phyloP scores from a whole-genome alignment of 2,797 vertebrate genomes.

The Ctenopoma multispine region DNA sequence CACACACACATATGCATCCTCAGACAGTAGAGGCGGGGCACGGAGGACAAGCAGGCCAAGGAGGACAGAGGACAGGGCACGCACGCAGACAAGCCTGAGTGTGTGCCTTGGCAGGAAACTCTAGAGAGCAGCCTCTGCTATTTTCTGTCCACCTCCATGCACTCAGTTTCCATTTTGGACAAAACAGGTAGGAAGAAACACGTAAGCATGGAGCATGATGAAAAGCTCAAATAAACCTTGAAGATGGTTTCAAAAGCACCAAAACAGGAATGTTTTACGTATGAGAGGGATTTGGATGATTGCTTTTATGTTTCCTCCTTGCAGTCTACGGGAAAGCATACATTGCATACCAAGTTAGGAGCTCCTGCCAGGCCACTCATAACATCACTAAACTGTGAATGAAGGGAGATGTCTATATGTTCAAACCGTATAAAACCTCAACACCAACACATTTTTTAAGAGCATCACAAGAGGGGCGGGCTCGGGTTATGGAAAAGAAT shows the following conservation, averaged over 20 bases:
- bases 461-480: slow-evolving; percentile 51
- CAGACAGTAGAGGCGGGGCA: slow-evolving; percentile 65
- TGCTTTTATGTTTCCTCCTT: slow-evolving; percentile 61
- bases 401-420: slow-evolving; percentile 65
- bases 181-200: slow-evolving; percentile 55
- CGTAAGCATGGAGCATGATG: slow-evolving; percentile 34
- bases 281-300: slow-evolving; percentile 66
- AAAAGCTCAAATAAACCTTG: slow-evolving; percentile 62
- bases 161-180: slow-evolving; percentile 70
- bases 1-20: slow-evolving; percentile 63
- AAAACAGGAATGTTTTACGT: slow-evolving; percentile 63
- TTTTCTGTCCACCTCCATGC: slow-evolving; percentile 70
- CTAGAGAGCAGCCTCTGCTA: slow-evolving; percentile 72
- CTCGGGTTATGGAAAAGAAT: slow-evolving; percentile 49
- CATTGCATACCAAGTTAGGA: slow-evolving; percentile 20
- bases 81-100: slow-evolving; percentile 77
- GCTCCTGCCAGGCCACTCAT: slow-evolving; percentile 5
- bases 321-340: slow-evolving; percentile 57
- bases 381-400: neutral
- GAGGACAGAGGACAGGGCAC: slow-evolving; percentile 82
- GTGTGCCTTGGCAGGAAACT: slow-evolving; percentile 77
- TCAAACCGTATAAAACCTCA: slow-evolving; percentile 77
- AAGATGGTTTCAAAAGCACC: slow-evolving; percentile 45
- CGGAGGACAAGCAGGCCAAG: slow-evolving; percentile 64
- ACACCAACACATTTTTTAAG: slow-evolving; percentile 50